Conservation (phyloP, 2,888 invertebrate genomes). For the Limenitis camilla region DNA sequence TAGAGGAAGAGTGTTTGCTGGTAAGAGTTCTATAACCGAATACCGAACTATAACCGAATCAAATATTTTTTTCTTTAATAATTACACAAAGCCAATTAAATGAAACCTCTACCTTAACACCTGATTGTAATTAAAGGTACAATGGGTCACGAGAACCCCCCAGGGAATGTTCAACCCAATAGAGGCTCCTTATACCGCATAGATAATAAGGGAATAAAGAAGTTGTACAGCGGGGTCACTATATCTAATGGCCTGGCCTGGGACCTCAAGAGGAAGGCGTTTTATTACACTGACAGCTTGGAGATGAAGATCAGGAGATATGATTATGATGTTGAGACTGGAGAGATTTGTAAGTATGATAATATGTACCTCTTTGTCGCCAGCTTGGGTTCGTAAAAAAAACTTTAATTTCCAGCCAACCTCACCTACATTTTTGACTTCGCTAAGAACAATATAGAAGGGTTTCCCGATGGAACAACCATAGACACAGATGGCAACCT, state of each 20-base stretch:
- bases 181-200: conserved; percentile 65
- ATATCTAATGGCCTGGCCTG: conserved; percentile 88
- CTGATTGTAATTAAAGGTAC: conserved; percentile 53
- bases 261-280: conserved; percentile 77
- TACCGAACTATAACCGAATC: too few species aligned
- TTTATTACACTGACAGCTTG: conserved; percentile 84
- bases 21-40: conserved; percentile 38
- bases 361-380: too few species aligned
- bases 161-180: conserved; percentile 49
- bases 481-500: conserved; percentile 84
- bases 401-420: conserved; percentile 64
- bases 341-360: conserved; percentile 74
- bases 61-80: too few species aligned
- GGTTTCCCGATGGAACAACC: conserved; percentile 81
- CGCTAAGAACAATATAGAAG: conserved; percentile 46
- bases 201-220: conserved; percentile 37
- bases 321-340: conserved; percentile 80
- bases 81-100: too few species aligned
- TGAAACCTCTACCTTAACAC: too few species aligned
- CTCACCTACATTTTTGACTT: conserved; percentile 76
- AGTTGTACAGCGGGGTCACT: conserved; percentile 49
- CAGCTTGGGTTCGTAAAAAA: neutral
- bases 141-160: conserved; percentile 66
- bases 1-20: conserved; percentile 82
- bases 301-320: conserved; percentile 79